Percentiles rank a stretch among this genome's conserved stretches.
These are phyloP conservation scores for Heliocidaris erythrogramma DNA, from an alignment of 35 echinoderm and acorn worm species.

Conservation along the genomic window DNA sequence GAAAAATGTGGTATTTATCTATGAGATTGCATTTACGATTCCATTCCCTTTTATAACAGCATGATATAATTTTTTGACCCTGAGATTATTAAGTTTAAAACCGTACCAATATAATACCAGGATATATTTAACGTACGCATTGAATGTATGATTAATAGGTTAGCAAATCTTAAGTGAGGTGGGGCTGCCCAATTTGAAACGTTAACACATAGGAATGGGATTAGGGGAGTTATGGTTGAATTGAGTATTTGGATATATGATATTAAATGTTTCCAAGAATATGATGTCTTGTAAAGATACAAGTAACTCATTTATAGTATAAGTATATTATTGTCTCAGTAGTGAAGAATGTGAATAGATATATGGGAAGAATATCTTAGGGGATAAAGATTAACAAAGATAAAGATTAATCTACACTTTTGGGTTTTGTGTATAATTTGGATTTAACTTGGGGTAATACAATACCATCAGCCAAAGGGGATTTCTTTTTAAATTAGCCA, in stretches of 20 bases:
- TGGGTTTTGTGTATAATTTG: neutral
- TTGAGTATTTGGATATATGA: neutral
- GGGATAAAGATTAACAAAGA: neutral
- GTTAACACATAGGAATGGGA: neutral
- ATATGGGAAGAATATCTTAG: neutral
- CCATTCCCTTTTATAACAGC: neutral
- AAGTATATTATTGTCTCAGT: neutral
- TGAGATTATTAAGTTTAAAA: neutral
- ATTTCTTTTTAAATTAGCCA: neutral
- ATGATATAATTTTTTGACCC: neutral
- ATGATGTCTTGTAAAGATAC: neutral
- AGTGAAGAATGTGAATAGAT: neutral
- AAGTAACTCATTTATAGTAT: neutral
- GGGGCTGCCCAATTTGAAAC: neutral
- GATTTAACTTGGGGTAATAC: neutral
- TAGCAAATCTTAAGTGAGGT: neutral
- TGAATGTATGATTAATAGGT: too few relatives aligned
- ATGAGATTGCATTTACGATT: neutral
- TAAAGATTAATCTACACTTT: neutral
- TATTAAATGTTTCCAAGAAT: neutral
- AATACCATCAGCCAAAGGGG: neutral
- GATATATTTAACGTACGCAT: neutral
- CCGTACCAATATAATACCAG: neutral
- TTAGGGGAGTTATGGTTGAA: neutral
- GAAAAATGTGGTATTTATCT: neutral